Percentiles rank a stretch among this genome's conserved stretches.
Evolutionary conservation across 2,888 invertebrate genomes (phyloP).

Genomic region (Yponomeuta malinellus): DNA sequence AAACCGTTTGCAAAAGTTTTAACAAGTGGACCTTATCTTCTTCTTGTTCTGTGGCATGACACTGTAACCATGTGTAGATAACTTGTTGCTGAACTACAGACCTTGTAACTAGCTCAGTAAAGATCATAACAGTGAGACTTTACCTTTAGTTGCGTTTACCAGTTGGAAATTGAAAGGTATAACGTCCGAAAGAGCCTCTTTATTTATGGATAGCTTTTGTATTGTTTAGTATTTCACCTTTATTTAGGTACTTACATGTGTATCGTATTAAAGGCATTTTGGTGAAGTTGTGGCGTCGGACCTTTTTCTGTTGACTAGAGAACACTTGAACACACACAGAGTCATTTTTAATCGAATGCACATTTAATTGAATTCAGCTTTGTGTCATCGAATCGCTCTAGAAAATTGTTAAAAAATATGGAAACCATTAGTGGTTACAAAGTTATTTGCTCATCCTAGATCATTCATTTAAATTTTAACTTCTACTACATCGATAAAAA

Average conservation of each 20-base stretch:
- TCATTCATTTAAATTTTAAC: too few relatives aligned
- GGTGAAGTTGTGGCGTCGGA: too few relatives aligned
- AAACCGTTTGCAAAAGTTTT: too few relatives aligned
- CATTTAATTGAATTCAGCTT: too few relatives aligned
- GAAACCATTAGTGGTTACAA: not conserved
- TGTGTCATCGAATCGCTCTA: too few relatives aligned
- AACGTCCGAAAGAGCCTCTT: slow-evolving; percentile 65
- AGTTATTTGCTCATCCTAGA: not conserved
- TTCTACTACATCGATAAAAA: too few relatives aligned
- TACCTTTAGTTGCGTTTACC: slow-evolving; percentile 30
- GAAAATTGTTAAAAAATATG: too few relatives aligned
- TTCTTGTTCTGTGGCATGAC: not conserved
- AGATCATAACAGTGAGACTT: not conserved
- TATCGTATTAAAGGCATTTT: not conserved
- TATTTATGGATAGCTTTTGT: slow-evolving; percentile 72
- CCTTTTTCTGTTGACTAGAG: too few relatives aligned
- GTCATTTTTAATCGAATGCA: too few relatives aligned
- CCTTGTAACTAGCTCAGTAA: not conserved
- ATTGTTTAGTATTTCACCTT: slow-evolving; percentile 36
- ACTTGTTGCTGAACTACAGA: not conserved
- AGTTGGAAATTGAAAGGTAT: slow-evolving; percentile 67
- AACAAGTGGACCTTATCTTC: not conserved
- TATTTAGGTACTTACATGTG: not conserved
- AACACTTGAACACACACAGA: too few relatives aligned
- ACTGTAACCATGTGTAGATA: not conserved